These are phyloP conservation scores for Calonectris borealis DNA, from an alignment of 2,113 vertebrate species.

Conservation along the genomic window DNA sequence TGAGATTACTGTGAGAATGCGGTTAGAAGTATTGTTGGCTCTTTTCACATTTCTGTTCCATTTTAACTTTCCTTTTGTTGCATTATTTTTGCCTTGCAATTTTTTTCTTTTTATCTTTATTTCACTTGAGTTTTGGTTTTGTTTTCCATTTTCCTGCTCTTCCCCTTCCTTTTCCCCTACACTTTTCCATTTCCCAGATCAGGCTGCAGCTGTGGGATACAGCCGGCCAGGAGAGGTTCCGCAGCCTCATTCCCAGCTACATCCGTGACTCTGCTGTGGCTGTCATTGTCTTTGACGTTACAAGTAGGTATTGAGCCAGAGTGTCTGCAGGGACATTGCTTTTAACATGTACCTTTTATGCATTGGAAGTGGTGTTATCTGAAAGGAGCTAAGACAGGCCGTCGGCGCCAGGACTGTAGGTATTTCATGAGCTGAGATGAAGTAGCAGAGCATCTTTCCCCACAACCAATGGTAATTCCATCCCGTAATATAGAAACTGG, in stretches of 20 bases:
- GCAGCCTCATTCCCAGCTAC: constrained; percentile 94
- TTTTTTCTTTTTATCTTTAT: constrained; percentile 25
- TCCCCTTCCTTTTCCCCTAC: constrained; percentile 33
- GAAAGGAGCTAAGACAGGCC: not conserved
- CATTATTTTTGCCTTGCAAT: constrained; percentile 14
- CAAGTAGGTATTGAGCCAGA: constrained; percentile 87
- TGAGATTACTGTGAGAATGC: not conserved
- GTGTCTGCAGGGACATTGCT: constrained; percentile 32
- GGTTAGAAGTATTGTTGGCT: not conserved
- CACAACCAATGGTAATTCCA: not conserved
- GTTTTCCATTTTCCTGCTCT: constrained; percentile 61
- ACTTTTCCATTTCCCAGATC: constrained; percentile 68
- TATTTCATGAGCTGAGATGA: not conserved
- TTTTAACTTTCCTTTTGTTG: constrained; percentile 38
- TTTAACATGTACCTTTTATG: not conserved
- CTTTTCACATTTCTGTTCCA: constrained; percentile 17
- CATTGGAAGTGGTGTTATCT: not conserved
- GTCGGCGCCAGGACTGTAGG: not conserved
- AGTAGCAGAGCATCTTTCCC: not conserved
- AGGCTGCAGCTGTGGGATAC: constrained; percentile 93
- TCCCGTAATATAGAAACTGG: not conserved
- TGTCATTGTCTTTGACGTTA: constrained; percentile 91
- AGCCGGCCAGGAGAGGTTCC: constrained; percentile 90
- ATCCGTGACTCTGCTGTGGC: constrained; percentile 90
- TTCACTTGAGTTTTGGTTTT: constrained; percentile 66